These are phyloP conservation scores for Pseudorasbora parva DNA, from an alignment of 2,113 vertebrate species.

Conservation along the genomic window DNA sequence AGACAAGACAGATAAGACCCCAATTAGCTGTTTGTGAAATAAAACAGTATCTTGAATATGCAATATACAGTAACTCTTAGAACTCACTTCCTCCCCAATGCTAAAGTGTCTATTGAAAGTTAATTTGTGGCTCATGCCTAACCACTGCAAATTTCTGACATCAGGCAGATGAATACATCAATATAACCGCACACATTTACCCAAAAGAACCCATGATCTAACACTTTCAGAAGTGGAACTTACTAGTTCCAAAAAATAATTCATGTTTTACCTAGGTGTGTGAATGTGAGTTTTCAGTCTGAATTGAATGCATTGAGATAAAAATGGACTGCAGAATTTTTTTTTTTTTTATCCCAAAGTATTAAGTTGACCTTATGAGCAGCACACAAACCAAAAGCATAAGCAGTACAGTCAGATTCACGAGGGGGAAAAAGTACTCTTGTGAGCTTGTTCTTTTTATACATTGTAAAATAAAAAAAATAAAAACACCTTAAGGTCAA, in stretches of 20 bases:
- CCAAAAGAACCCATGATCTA: background rate
- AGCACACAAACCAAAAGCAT: background rate
- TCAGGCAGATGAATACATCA: background rate
- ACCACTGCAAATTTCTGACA: background rate
- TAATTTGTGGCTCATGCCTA: background rate
- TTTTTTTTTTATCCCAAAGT: too few relatives aligned
- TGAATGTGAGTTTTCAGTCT: background rate
- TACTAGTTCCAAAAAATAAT: background rate
- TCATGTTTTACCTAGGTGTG: background rate
- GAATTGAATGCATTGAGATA: background rate
- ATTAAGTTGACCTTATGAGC: background rate
- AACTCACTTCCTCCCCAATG: background rate
- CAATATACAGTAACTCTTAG: too few relatives aligned
- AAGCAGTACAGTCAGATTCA: background rate
- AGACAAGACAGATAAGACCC: background rate
- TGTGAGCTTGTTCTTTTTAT: background rate
- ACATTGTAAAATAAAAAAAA: background rate
- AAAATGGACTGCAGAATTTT: background rate
- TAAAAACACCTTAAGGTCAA: background rate
- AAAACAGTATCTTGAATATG: too few relatives aligned
- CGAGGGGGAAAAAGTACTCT: background rate
- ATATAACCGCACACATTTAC: background rate
- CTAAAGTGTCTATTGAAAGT: background rate
- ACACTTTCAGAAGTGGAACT: background rate
- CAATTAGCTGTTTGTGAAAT: too few relatives aligned